A percentile compares a stretch with the other conserved stretches of the same genome.
Evolutionary conservation across 2,797 vertebrate species (phyloP).

Genomic region (Heliangelus exortis): DNA sequence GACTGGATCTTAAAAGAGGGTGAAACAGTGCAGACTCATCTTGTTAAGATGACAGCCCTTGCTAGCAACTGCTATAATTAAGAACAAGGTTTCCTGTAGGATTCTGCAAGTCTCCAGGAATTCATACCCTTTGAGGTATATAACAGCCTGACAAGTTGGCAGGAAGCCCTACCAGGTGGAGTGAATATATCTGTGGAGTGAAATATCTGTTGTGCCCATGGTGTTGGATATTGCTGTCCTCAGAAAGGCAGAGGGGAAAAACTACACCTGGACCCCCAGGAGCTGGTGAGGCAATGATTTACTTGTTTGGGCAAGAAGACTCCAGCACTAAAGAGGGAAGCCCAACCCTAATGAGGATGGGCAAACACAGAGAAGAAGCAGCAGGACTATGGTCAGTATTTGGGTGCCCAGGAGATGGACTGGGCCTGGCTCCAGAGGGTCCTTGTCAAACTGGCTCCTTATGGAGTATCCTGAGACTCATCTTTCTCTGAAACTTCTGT

Average conservation of each 20-base stretch:
- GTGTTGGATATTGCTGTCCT: background rate
- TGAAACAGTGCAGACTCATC: background rate
- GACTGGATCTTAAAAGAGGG: background rate
- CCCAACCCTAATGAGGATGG: background rate
- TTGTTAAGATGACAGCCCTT: background rate
- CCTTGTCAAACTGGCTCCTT: background rate
- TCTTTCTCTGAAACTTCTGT: background rate
- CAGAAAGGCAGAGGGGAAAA: background rate
- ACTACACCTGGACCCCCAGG: fast-evolving
- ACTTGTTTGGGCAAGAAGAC: background rate
- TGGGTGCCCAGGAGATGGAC: background rate
- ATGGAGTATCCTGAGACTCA: background rate
- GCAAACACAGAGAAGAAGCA: background rate
- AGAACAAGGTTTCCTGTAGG: background rate
- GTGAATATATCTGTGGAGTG: background rate
- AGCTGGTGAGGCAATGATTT: background rate
- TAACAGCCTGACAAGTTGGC: background rate
- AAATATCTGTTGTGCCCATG: background rate
- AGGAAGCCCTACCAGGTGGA: background rate
- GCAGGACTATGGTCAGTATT: fast-evolving
- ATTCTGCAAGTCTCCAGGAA: background rate
- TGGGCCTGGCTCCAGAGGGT: background rate
- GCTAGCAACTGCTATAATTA: background rate
- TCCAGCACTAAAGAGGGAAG: background rate
- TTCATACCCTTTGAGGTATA: background rate